Evolutionary conservation across 1,140 invertebrate species (phyloP).

Genomic region (Papilio polytes): DNA sequence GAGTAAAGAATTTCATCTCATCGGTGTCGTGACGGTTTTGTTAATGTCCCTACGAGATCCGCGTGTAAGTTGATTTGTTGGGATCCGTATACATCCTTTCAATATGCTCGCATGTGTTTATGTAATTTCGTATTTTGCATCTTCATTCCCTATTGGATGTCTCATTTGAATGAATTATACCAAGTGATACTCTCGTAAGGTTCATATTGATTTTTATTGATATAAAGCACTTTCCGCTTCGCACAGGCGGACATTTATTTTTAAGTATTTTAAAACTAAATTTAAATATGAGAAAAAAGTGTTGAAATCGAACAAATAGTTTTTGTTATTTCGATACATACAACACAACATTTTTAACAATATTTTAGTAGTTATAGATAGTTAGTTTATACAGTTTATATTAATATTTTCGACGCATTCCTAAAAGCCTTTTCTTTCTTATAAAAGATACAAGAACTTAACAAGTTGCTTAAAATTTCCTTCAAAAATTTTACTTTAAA

Average conservation of each 20-base stretch:
- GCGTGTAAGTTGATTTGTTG: conserved; percentile 61
- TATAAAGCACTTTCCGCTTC: not conserved
- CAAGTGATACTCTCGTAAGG: not conserved
- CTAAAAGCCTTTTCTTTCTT: too few relatives aligned
- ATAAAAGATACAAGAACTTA: too few relatives aligned
- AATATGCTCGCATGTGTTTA: conserved; percentile 42
- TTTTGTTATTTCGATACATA: too few relatives aligned
- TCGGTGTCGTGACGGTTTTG: conserved; percentile 70
- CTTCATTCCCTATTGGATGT: conserved; percentile 34
- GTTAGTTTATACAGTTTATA: too few relatives aligned
- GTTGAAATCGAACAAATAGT: too few relatives aligned
- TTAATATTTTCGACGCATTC: too few relatives aligned
- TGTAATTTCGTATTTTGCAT: conserved; percentile 21
- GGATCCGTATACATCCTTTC: conserved; percentile 40
- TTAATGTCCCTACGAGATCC: conserved; percentile 58
- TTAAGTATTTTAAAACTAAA: too few relatives aligned
- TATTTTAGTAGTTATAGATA: too few relatives aligned
- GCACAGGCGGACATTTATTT: too few relatives aligned
- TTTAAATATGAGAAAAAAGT: too few relatives aligned
- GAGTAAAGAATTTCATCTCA: conserved; percentile 67
- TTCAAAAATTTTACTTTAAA: not conserved
- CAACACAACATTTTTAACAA: too few relatives aligned
- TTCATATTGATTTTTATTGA: not conserved
- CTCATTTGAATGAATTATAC: not conserved
- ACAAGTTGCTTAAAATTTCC: not conserved